Evolutionary conservation across 1,140 invertebrate genomes (phyloP).

Genomic region (Pteromalus puparum): DNA sequence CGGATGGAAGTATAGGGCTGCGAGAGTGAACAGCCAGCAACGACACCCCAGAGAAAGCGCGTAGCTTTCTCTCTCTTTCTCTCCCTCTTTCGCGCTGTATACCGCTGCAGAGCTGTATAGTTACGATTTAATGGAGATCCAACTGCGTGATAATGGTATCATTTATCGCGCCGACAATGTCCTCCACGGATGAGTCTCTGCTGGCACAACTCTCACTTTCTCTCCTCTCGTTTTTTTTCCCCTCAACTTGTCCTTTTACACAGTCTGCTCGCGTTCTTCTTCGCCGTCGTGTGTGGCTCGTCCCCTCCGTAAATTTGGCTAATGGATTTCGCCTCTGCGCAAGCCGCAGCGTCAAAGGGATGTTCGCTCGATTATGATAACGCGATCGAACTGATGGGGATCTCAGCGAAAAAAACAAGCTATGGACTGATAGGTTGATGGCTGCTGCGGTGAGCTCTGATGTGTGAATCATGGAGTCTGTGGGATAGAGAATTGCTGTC

Average conservation of each 20-base stretch:
- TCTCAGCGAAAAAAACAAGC: neutral
- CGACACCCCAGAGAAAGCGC: constrained; percentile 40
- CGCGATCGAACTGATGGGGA: neutral
- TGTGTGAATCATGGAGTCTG: neutral
- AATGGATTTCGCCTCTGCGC: constrained; percentile 20
- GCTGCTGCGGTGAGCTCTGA: neutral
- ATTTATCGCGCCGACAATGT: constrained; percentile 43
- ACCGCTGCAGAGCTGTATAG: neutral
- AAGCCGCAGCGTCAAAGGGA: neutral
- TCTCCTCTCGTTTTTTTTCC: neutral
- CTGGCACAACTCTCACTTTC: neutral
- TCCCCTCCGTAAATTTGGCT: constrained; percentile 14
- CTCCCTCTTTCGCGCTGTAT: neutral
- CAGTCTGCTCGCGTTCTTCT: neutral
- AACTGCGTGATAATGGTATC: constrained; percentile 51
- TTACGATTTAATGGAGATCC: constrained; percentile 52
- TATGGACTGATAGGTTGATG: neutral
- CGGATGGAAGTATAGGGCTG: neutral
- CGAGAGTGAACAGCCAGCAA: neutral
- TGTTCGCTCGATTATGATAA: constrained; percentile 25
- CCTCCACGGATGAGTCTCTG: neutral
- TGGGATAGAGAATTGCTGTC: too few species aligned
- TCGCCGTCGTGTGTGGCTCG: neutral
- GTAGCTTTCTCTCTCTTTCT: neutral
- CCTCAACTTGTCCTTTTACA: neutral